Conservation (phyloP, 2,797 vertebrate genomes). For the Rhinophrynus dorsalis region DNA sequence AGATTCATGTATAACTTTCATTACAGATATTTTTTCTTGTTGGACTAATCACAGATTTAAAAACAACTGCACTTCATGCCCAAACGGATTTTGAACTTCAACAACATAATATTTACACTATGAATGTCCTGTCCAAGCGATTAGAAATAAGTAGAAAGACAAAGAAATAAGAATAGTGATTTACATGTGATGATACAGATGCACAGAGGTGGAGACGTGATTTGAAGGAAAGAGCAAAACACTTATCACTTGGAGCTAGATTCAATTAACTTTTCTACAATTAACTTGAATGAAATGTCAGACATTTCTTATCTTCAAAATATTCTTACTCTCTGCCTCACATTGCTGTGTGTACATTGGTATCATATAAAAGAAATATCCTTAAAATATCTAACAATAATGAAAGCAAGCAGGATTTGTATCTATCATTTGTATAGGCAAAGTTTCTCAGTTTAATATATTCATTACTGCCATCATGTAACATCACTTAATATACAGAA, state of each 20-base stretch:
- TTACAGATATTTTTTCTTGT: too few species aligned
- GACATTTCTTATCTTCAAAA: slow-evolving; percentile 23
- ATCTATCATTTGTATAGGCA: too few species aligned
- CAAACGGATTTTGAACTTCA: neutral
- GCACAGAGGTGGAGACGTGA: neutral
- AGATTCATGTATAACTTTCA: too few species aligned
- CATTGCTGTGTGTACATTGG: neutral
- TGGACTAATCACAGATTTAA: too few species aligned
- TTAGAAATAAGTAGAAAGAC: neutral
- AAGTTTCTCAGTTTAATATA: too few species aligned
- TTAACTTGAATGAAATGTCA: slow-evolving; percentile 35
- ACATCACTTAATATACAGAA: too few species aligned
- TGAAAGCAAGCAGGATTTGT: neutral
- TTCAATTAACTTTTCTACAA: slow-evolving; percentile 23
- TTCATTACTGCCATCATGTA: too few species aligned
- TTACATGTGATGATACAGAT: neutral
- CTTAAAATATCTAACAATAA: neutral
- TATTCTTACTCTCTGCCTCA: neutral
- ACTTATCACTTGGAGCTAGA: slow-evolving; percentile 14
- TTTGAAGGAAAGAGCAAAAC: neutral
- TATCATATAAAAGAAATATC: slow-evolving; percentile 18
- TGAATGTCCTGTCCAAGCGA: neutral
- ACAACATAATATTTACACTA: neutral
- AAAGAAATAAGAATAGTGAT: neutral
- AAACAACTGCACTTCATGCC: neutral